These are phyloP conservation scores for Numenius arquata DNA, from an alignment of 2,113 vertebrate species.

Conservation along the genomic window DNA sequence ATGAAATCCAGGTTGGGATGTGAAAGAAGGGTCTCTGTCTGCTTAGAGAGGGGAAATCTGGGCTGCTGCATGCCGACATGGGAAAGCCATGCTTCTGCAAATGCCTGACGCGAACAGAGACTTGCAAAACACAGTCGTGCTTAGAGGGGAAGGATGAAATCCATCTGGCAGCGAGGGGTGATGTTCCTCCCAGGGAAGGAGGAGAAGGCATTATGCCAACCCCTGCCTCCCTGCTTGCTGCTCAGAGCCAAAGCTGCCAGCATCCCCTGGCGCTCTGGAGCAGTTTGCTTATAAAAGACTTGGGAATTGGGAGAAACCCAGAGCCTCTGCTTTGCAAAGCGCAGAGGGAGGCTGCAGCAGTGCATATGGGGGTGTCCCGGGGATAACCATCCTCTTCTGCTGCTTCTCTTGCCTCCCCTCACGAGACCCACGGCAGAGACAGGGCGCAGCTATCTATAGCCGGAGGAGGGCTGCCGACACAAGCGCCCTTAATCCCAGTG, in stretches of 20 bases:
- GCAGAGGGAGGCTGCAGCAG: background rate
- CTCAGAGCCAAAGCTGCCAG: background rate
- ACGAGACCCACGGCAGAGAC: rapidly evolving
- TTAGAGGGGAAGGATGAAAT: background rate
- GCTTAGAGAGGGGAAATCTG: background rate
- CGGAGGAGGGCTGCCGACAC: background rate
- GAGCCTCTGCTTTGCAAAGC: background rate
- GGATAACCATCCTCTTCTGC: background rate
- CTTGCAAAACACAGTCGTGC: background rate
- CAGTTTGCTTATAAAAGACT: background rate
- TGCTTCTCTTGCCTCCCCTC: background rate
- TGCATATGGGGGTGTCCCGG: too few relatives aligned
- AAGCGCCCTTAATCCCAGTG: background rate
- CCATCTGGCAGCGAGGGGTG: background rate
- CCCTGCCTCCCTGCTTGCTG: background rate
- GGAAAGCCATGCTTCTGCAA: background rate
- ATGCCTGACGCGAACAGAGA: rapidly evolving
- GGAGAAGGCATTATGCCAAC: rapidly evolving
- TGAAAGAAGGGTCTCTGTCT: background rate
- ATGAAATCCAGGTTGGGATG: background rate
- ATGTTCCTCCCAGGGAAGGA: background rate
- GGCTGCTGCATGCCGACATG: rapidly evolving
- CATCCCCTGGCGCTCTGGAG: background rate
- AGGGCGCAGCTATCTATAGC: background rate
- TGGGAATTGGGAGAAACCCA: background rate